phyloP scores from a whole-genome alignment of 2,888 invertebrate genomes.

The Buathra laborator region DNA sequence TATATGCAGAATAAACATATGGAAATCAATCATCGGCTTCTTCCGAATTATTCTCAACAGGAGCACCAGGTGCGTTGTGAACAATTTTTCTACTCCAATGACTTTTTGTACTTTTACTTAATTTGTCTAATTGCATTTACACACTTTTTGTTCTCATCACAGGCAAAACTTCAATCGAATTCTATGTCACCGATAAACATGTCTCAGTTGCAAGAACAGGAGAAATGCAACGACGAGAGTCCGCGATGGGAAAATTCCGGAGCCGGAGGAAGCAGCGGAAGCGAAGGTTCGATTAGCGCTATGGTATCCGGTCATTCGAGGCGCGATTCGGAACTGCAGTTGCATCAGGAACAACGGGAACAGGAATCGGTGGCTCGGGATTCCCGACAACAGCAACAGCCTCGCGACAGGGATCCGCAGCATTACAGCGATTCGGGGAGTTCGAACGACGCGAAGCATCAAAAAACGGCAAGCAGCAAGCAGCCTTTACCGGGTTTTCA shows the following conservation, averaged over 20 bases:
- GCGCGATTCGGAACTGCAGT: slow-evolving; percentile 64
- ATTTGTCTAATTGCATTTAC: background rate
- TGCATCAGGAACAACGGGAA: slow-evolving; percentile 69
- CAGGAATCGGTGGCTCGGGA: slow-evolving; percentile 58
- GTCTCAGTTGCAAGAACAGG: slow-evolving; percentile 71
- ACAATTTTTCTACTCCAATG: background rate
- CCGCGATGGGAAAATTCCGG: slow-evolving; percentile 82
- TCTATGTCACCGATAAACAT: slow-evolving; percentile 68
- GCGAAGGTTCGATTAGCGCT: slow-evolving; percentile 60
- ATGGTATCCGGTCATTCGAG: slow-evolving; percentile 46
- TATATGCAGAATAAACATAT: slow-evolving; percentile 78
- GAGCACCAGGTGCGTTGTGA: slow-evolving; percentile 76
- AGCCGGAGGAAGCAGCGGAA: slow-evolving; percentile 73
- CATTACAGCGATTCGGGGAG: slow-evolving; percentile 57
- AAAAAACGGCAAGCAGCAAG: slow-evolving; percentile 66
- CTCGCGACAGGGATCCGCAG: slow-evolving; percentile 61
- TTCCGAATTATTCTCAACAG: slow-evolving; percentile 77
- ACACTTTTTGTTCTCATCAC: background rate
- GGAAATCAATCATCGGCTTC: slow-evolving; percentile 76
- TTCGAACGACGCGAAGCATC: slow-evolving; percentile 51
- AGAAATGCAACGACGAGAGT: slow-evolving; percentile 70
- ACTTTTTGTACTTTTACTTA: background rate
- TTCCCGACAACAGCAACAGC: slow-evolving; percentile 49
- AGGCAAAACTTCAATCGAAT: slow-evolving; percentile 71
- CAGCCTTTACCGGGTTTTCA: slow-evolving; percentile 92